These are phyloP conservation scores for Pituophis catenifer DNA, from an alignment of 2,113 vertebrate genomes.

Conservation along the genomic window DNA sequence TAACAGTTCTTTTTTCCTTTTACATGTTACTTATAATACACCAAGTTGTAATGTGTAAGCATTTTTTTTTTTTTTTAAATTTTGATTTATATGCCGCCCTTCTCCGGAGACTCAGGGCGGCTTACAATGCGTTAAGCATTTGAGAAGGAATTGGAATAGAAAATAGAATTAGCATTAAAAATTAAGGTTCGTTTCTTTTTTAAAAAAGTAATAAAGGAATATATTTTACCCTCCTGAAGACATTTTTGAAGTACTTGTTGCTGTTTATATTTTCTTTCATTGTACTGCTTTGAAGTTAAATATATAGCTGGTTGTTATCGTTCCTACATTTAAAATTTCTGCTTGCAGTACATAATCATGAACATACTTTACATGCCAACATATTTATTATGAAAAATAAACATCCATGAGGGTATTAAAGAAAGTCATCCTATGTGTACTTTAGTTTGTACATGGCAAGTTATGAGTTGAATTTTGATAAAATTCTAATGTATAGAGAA, in stretches of 20 bases:
- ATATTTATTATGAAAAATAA: slow-evolving; percentile 33
- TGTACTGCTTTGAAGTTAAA: neutral
- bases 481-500: slow-evolving; percentile 30
- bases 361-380: slow-evolving; percentile 49
- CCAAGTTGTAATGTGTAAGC: neutral
- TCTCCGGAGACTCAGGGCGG: too few relatives aligned
- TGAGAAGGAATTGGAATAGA: neutral
- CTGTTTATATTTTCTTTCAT: slow-evolving; percentile 8
- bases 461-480: slow-evolving; percentile 22
- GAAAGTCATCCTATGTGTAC: rapidly evolving
- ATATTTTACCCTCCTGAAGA: slow-evolving; percentile 44
- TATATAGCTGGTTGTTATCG: slow-evolving; percentile 1
- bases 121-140: too few relatives aligned
- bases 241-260: slow-evolving; percentile 3
- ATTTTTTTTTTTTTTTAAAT: too few relatives aligned
- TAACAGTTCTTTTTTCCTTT: slow-evolving; percentile 8
- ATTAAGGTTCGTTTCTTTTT: slow-evolving; percentile 15
- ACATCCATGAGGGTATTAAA: neutral
- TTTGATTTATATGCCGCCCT: too few relatives aligned
- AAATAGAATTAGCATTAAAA: neutral
- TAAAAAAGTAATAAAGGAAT: slow-evolving; percentile 39
- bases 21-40: slow-evolving; percentile 28
- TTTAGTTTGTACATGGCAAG: neutral
- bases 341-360: slow-evolving; percentile 19
- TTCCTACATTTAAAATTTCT: neutral